phyloP scores from a whole-genome alignment of 2,113 vertebrate species.

The Dromiciops gliroides region DNA sequence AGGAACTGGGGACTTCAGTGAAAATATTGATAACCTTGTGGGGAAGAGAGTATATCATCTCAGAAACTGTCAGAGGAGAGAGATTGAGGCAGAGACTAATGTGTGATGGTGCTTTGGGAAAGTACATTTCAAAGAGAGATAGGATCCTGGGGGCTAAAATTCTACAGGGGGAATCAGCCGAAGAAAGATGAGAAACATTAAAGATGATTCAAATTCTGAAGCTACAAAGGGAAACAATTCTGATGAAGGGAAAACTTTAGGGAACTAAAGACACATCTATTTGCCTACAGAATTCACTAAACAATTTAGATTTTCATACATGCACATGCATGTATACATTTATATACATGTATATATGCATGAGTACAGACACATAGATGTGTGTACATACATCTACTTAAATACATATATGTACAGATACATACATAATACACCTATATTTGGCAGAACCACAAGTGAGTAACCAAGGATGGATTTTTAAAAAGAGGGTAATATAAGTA shows the following conservation, averaged over 20 bases:
- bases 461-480: neutral
- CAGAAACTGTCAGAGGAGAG: neutral
- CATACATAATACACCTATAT: neutral
- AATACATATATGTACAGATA: neutral
- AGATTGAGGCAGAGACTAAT: neutral
- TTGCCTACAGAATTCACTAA: neutral
- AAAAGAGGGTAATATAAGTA: neutral
- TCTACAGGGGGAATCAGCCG: neutral
- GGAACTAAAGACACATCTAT: neutral
- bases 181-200: neutral
- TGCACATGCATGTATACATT: rapidly evolving
- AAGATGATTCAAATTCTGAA: neutral
- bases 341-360: too few relatives aligned
- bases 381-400: too few relatives aligned
- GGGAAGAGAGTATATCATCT: neutral
- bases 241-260: neutral
- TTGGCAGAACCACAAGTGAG: neutral
- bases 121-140: neutral
- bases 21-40: neutral
- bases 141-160: neutral
- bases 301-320: neutral
- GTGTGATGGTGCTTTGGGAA: neutral
- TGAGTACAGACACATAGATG: neutral
- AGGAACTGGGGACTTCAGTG: neutral
- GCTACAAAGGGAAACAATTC: neutral